Evolutionary conservation across 2,888 invertebrate species (phyloP).

Genomic region (Cheilosia pagana): DNA sequence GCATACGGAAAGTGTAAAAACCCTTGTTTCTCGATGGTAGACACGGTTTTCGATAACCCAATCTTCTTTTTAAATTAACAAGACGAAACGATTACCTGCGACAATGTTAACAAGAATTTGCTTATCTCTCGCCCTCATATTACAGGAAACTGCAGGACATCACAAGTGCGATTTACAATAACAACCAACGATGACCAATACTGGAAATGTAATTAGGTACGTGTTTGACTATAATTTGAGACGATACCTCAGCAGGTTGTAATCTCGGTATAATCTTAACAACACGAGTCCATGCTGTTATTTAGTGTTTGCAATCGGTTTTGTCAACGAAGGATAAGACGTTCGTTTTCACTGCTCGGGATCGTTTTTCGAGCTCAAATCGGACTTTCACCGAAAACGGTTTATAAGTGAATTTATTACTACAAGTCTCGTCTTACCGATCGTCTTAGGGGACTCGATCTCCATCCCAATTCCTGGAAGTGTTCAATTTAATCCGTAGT

Average conservation of each 20-base stretch:
- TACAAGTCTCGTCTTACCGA: constrained; percentile 23
- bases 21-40: constrained; percentile 39
- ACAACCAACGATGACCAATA: constrained; percentile 25
- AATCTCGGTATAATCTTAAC: constrained; percentile 56
- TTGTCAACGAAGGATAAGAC: constrained; percentile 37
- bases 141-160: constrained; percentile 64
- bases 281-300: constrained; percentile 42
- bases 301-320: constrained; percentile 45
- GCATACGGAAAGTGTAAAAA: constrained; percentile 46
- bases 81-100: constrained; percentile 20
- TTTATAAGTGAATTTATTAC: constrained; percentile 45
- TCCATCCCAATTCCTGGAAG: constrained; percentile 41
- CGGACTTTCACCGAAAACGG: constrained; percentile 59
- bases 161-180: constrained; percentile 28
- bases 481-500: constrained; percentile 5
- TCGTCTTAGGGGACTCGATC: constrained; percentile 28
- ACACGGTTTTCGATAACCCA: constrained; percentile 10
- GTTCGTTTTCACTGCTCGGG: background rate
- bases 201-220: constrained; percentile 61
- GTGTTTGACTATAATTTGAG: constrained; percentile 41
- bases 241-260: constrained; percentile 50
- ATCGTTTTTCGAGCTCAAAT: constrained; percentile 53
- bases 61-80: constrained; percentile 9
- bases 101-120: constrained; percentile 6
- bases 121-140: constrained; percentile 58